phyloP scores from a whole-genome alignment of 2,113 vertebrate genomes.

The Alethe diademata region DNA sequence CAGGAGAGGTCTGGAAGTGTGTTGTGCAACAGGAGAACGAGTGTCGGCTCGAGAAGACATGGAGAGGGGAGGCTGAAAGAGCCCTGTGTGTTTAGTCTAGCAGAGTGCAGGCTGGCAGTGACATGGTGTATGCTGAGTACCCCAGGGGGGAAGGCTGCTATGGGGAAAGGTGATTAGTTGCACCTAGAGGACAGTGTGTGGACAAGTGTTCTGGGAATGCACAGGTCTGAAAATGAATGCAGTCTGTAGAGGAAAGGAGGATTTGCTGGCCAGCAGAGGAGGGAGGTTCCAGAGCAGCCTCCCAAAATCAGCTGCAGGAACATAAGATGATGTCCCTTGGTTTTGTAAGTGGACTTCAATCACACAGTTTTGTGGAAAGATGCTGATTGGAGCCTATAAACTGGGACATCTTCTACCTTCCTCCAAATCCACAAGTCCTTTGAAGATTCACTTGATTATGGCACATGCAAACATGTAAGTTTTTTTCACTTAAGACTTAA shows the following conservation, averaged over 20 bases:
- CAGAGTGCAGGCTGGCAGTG: neutral
- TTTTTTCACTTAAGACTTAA: neutral
- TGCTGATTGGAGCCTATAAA: neutral
- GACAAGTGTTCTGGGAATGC: neutral
- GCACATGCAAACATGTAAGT: fast-evolving
- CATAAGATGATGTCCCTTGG: neutral
- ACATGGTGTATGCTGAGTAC: fast-evolving
- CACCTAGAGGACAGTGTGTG: neutral
- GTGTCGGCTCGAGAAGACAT: neutral
- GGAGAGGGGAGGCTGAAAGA: neutral
- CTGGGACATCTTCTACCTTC: neutral
- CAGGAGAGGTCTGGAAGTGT: neutral
- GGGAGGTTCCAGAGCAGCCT: neutral
- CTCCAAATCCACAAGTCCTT: neutral
- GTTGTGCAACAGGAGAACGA: neutral
- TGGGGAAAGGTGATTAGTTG: neutral
- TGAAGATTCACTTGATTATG: neutral
- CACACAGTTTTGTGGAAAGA: neutral
- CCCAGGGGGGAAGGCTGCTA: neutral
- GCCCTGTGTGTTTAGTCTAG: conserved; percentile 15
- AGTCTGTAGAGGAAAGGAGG: neutral
- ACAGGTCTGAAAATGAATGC: neutral
- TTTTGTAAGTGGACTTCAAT: neutral
- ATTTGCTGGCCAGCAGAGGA: neutral
- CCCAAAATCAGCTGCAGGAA: neutral